phyloP scores from a whole-genome alignment of 1,140 invertebrate species.

The Drosophila yakuba region DNA sequence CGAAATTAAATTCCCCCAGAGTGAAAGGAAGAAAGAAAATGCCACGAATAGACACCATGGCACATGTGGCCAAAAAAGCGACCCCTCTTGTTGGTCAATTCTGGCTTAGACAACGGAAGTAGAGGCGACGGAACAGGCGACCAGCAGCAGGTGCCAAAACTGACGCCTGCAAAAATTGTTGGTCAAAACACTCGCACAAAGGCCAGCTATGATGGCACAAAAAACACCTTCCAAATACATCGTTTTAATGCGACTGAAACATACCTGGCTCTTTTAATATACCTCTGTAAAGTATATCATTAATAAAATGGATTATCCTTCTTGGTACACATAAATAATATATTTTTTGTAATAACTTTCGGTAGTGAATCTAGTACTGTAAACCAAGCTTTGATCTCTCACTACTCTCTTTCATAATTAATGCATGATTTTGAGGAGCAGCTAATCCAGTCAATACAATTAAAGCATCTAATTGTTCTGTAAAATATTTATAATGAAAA shows the following conservation, averaged over 20 bases:
- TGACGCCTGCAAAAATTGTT: conserved; percentile 75
- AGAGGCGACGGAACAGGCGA: conserved; percentile 49
- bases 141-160: conserved; percentile 76
- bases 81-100: conserved; percentile 40
- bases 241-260: not conserved
- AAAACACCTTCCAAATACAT: not conserved
- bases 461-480: too few species aligned
- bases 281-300: too few species aligned
- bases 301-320: too few species aligned
- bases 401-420: too few species aligned
- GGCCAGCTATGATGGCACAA: conserved; percentile 22
- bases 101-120: conserved; percentile 56
- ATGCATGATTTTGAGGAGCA: too few species aligned
- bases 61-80: conserved; percentile 33
- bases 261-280: conserved; percentile 7
- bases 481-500: too few species aligned
- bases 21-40: conserved; percentile 33
- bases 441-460: too few species aligned
- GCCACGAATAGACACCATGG: conserved; percentile 29
- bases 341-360: too few species aligned
- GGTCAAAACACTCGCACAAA: conserved; percentile 50
- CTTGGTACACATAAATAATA: too few species aligned
- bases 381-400: too few species aligned
- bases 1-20: conserved; percentile 68
- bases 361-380: too few species aligned